phyloP scores from a whole-genome alignment of 2,888 invertebrate genomes.

The Pogonocherus hispidulus region DNA sequence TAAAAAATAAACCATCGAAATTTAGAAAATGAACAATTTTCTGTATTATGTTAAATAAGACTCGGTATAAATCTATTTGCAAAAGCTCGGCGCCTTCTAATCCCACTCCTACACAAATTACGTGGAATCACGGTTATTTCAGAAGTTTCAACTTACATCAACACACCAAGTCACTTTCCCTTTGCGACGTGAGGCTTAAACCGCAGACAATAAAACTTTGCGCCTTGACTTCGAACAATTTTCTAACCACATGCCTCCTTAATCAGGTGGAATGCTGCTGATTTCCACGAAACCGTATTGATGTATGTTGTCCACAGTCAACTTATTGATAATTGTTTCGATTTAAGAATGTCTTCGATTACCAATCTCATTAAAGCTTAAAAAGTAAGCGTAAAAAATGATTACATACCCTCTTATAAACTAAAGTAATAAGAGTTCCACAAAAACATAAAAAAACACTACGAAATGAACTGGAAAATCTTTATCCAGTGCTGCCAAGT shows the following conservation, averaged over 20 bases:
- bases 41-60: too few species aligned
- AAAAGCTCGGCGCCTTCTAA: not conserved
- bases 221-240: not conserved
- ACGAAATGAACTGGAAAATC: too few species aligned
- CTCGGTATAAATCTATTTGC: too few species aligned
- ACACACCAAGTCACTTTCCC: not conserved
- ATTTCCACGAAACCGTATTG: not conserved
- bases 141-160: slow-evolving; percentile 4
- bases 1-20: too few species aligned
- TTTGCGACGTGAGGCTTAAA: not conserved
- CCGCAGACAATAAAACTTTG: slow-evolving; percentile 4
- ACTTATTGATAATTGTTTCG: not conserved
- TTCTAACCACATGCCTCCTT: not conserved
- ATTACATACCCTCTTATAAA: too few species aligned
- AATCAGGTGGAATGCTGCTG: not conserved
- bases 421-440: too few species aligned
- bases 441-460: too few species aligned
- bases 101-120: not conserved
- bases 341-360: not conserved
- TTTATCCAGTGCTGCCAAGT: too few species aligned
- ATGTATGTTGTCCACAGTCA: not conserved
- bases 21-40: too few species aligned
- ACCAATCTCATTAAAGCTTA: too few species aligned
- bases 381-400: too few species aligned
- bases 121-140: not conserved